Evolutionary conservation across 2,113 vertebrate genomes (phyloP), one percentile per base, ranked within the genome.

Genomic region (Nothocercus nigrocapillus): DNA sequence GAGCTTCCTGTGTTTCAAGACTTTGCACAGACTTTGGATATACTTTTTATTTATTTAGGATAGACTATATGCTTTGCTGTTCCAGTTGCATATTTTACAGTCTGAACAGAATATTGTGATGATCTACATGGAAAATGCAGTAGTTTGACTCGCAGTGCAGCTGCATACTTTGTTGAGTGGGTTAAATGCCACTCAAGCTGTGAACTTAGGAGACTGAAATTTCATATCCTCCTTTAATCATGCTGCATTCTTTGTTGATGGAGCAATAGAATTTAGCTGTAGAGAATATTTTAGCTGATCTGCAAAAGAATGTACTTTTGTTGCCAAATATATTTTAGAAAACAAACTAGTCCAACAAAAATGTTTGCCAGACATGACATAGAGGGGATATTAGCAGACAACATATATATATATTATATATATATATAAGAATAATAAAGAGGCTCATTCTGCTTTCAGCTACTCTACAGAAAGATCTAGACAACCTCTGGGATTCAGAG

Each of bases 241-340:
- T 68, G 16, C 32, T 66, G 9, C 47, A 82, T 89, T 87, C 44
- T 85, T 89, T 87, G n/a, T 67, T 94, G 58, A 85, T 80, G 68
- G 85, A 87, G 32, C 21, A 67, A 83, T 70, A 82, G 44, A 87
- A 63, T 81, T 77, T 88, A 85, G 49, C 44, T 78, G 25, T 63
- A 59, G n/a, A 89, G 9, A 32, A 47, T 85, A 93, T 85, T 90
- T 93, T 49, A 49, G 25, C 15, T 83, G n/a, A 67, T 53, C 72
- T 86, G n/a, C 67, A 81, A 30, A 82, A 84, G 15, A 34, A 7
- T 34, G 53, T 66, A 36, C 1, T 42, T 78, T 90, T 54, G 16
- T 82, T 85, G 40, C 40, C n/a, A 84, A 90, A 73, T 72, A n/a
- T 58, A 64, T 86, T 88, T 87, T n/a, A 76, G 22, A 79, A 90